A percentile compares a stretch with the other conserved stretches of the same genome.
These are phyloP conservation scores for Lutjanus erythropterus DNA, from an alignment of 2,113 vertebrate species.

Conservation along the genomic window DNA sequence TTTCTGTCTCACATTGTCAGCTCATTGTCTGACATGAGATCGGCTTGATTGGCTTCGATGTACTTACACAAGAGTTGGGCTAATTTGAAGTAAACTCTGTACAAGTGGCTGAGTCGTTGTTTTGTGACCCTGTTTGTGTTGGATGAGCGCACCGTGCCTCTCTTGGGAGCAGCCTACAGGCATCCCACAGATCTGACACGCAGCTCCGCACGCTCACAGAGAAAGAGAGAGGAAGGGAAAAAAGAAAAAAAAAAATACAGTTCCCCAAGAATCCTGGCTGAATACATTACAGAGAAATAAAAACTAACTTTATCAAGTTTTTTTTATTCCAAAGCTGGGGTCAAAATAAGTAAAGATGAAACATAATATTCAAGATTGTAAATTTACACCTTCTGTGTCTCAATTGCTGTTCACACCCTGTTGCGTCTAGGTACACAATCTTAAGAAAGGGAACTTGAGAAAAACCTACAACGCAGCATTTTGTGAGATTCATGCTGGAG, in stretches of 20 bases:
- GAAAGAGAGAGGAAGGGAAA: conserved; percentile 58
- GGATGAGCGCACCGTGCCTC: conserved; percentile 79
- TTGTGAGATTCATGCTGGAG: conserved; percentile 18
- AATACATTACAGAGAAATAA: conserved; percentile 81
- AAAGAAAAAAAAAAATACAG: conserved; percentile 50
- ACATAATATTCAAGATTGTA: conserved; percentile 25
- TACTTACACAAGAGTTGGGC: conserved; percentile 63
- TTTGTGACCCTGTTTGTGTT: conserved; percentile 86
- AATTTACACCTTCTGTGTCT: conserved; percentile 31
- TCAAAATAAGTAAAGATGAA: conserved; percentile 68
- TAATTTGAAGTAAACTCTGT: conserved; percentile 82
- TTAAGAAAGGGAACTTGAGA: conserved; percentile 25
- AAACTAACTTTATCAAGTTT: conserved; percentile 77
- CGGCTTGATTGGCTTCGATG: conserved; percentile 60
- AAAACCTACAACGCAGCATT: conserved; percentile 26
- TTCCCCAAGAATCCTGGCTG: conserved; percentile 78
- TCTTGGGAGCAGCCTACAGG: conserved; percentile 84
- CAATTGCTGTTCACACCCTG: conserved; percentile 25
- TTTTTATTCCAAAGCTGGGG: conserved; percentile 56
- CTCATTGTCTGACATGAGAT: conserved; percentile 59
- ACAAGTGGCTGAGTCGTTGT: conserved; percentile 80
- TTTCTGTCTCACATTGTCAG: conserved; percentile 34
- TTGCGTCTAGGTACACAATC: conserved; percentile 11
- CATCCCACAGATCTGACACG: conserved; percentile 85
- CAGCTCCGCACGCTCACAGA: conserved; percentile 68